Percentiles rank a stretch among this genome's conserved stretches.
Conservation (phyloP, 1,140 invertebrate genomes). For the Scylla paramamosain region DNA sequence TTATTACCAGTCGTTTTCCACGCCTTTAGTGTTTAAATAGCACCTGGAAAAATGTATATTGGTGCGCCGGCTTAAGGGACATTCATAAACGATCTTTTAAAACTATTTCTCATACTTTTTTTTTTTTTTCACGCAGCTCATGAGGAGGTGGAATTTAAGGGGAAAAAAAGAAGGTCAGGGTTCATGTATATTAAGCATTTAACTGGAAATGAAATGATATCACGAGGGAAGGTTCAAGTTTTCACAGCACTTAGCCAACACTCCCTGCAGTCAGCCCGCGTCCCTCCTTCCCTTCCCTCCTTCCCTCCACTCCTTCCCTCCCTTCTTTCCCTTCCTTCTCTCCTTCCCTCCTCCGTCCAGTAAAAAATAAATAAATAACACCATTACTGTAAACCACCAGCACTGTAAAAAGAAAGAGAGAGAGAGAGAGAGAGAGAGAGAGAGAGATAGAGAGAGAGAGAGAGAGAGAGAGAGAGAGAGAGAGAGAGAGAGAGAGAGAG, state of each 20-base stretch:
- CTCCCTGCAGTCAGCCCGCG: not conserved
- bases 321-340: not conserved
- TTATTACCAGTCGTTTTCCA: no score
- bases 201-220: not conserved
- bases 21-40: no score
- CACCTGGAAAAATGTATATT: not conserved
- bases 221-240: not conserved
- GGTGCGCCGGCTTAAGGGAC: not conserved
- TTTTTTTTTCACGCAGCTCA: not conserved
- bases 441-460: no score
- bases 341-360: not conserved
- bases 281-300: not conserved
- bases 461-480: no score
- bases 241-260: not conserved
- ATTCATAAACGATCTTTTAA: not conserved
- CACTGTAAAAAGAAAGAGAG: no score
- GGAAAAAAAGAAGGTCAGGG: no score
- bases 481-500: no score
- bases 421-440: no score
- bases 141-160: not conserved
- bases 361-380: no score
- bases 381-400: no score
- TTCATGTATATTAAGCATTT: no score
- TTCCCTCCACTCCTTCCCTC: no score
- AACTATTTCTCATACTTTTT: not conserved